These are phyloP conservation scores for Macaria notata DNA, from an alignment of 2,888 invertebrate species.

Conservation along the genomic window DNA sequence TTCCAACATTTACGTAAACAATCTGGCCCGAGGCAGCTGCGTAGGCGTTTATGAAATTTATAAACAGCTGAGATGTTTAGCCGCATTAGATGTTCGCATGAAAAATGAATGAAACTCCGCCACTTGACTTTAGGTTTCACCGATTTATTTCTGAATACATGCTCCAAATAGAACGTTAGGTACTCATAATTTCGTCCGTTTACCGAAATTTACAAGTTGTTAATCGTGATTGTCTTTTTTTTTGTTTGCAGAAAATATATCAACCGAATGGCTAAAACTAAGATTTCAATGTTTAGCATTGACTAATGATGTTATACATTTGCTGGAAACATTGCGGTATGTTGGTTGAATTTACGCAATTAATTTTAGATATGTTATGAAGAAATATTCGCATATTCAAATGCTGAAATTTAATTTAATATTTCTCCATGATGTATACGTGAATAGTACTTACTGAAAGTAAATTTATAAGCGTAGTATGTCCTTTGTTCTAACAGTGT, in stretches of 20 bases:
- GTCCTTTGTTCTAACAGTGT: slow-evolving; percentile 10
- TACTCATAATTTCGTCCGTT: slow-evolving; percentile 9
- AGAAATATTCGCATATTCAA: slow-evolving; percentile 64
- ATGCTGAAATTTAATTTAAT: slow-evolving; percentile 31
- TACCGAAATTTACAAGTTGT: slow-evolving; percentile 8
- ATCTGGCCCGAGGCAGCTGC: slow-evolving; percentile 30
- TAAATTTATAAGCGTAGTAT: slow-evolving; percentile 13
- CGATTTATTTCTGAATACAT: slow-evolving; percentile 24
- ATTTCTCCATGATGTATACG: slow-evolving; percentile 72
- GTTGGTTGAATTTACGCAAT: slow-evolving; percentile 48
- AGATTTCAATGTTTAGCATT: slow-evolving; percentile 89
- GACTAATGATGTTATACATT: slow-evolving; percentile 85
- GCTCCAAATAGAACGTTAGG: slow-evolving; percentile 26
- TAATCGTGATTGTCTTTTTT: slow-evolving; percentile 27
- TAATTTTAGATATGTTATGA: slow-evolving; percentile 55
- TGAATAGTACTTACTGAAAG: slow-evolving; percentile 29
- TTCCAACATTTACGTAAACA: slow-evolving; percentile 38
- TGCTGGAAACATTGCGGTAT: slow-evolving; percentile 86
- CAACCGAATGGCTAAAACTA: slow-evolving; percentile 89
- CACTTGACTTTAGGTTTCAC: slow-evolving; percentile 14
- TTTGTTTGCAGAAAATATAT: slow-evolving; percentile 84
- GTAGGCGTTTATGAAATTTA: slow-evolving; percentile 44
- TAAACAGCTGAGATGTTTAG: slow-evolving; percentile 34
- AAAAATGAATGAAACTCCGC: slow-evolving; percentile 35
- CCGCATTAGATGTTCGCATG: slow-evolving; percentile 6